Conservation (phyloP, 2,113 vertebrate genomes). For the Craseonycteris thonglongyai region DNA sequence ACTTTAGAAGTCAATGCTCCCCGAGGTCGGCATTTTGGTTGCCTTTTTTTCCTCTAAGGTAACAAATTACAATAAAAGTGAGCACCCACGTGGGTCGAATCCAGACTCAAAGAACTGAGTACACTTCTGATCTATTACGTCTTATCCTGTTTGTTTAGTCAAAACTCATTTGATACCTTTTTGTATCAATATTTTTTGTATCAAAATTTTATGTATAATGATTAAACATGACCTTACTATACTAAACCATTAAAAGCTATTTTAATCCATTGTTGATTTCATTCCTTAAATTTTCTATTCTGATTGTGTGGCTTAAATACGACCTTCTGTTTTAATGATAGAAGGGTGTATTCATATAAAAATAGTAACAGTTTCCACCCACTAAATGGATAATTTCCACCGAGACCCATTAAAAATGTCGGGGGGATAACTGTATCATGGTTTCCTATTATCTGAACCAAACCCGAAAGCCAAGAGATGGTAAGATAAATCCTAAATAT, state of each 20-base stretch:
- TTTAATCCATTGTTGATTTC: neutral
- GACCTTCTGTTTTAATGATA: conserved; percentile 33
- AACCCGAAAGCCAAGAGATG: neutral
- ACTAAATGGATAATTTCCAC: conserved; percentile 39
- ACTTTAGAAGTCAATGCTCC: no score
- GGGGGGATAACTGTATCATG: conserved; percentile 6
- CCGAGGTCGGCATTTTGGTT: no score
- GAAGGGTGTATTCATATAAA: conserved; percentile 24
- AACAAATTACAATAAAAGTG: neutral
- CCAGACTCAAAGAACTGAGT: neutral
- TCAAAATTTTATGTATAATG: neutral
- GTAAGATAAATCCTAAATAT: neutral
- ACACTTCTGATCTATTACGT: neutral
- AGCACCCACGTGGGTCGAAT: neutral
- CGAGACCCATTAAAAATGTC: conserved; percentile 51
- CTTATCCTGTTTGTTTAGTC: neutral
- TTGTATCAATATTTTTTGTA: no score
- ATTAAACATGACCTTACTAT: neutral
- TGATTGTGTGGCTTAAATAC: neutral
- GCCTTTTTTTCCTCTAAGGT: neutral
- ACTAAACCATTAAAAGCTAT: conserved; percentile 18
- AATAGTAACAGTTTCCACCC: conserved; percentile 43
- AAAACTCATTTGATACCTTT: neutral
- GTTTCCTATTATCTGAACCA: conserved; percentile 37
- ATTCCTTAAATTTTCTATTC: neutral